Conservation (phyloP, 2,888 invertebrate species). For the Noctua janthina region DNA sequence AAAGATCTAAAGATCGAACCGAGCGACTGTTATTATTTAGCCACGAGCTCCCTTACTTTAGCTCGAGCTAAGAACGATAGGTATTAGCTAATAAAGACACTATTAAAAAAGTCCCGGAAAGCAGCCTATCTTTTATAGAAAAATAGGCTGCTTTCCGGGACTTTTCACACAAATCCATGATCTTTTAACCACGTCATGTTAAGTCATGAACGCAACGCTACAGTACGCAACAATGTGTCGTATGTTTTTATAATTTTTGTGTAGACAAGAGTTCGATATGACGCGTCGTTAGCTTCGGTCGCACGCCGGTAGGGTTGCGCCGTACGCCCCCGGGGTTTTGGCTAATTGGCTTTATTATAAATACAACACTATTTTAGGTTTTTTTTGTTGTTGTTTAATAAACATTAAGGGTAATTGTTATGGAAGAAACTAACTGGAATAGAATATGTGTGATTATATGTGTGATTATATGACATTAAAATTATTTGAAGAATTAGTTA, state of each 20-base stretch:
- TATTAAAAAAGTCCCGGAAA: too few relatives aligned
- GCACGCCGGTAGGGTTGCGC: constrained; percentile 83
- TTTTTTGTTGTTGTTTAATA: constrained; percentile 10
- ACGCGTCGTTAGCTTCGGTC: constrained; percentile 80
- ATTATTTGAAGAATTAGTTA: neutral
- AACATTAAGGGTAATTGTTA: neutral
- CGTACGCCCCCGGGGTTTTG: constrained; percentile 61
- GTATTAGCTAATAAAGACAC: too few relatives aligned
- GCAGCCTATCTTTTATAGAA: neutral
- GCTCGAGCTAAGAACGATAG: too few relatives aligned
- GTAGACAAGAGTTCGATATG: constrained; percentile 71
- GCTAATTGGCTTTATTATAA: constrained; percentile 59
- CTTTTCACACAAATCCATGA: too few relatives aligned
- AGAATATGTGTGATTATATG: neutral
- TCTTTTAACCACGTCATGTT: neutral
- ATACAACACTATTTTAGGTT: constrained; percentile 33
- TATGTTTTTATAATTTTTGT: constrained; percentile 52
- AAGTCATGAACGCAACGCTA: neutral
- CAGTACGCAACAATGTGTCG: constrained; percentile 14
- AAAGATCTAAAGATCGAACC: too few relatives aligned
- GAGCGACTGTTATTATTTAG: too few relatives aligned
- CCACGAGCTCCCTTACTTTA: too few relatives aligned
- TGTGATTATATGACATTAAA: neutral
- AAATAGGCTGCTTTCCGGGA: too few relatives aligned
- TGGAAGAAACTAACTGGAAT: neutral